Base-by-base conservation (phyloP, 2,888 invertebrate genomes). In the Ophion obscuratus region DNA sequence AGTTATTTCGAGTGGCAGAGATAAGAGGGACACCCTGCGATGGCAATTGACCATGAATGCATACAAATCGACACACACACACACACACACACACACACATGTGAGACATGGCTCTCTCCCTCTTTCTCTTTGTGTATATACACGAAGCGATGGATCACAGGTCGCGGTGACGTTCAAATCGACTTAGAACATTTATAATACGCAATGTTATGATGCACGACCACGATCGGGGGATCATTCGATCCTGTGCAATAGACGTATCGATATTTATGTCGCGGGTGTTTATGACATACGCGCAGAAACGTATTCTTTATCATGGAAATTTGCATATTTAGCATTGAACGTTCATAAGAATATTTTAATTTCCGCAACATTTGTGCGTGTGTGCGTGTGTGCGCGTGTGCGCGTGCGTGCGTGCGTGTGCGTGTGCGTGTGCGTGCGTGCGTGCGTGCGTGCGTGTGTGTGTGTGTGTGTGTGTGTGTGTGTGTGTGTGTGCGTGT, bases 71-170 rank as follows among this genome's bases (percentile, higher is more conserved):
- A n/a, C 6, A 74, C 44, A 24, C 59, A 31, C 27, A n/a, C 36
- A 71, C n/a, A n/a, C 6, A 74, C 44, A 24, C 59, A n/a, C n/a
- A n/a, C n/a, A 2, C 31, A 31, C 27, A n/a, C 36, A 71, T 53
- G 44, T 14, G 27, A n/a, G 31, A 36, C n/a, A 40, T 40, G 40
- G 40, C 40, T 40, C 40, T 40, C 40, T 40, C 40, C 9, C 40
- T 40, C 40, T 40, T 5, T 9, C 40, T 6, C 20, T 24, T 31
- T 36, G 57, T 76, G 61, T n/a, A 20, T 20, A 36, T 47, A 47
- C 2, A 75, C 27, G 31, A 47, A 2, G 64, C 71, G 76, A 76
- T 75, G 67, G 83, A 86, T 86, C 83, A 83, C 77, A 83, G 86
- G 83, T 86, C 83, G 80, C 24, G 24, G 77, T 78, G 86, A 83